These are phyloP conservation scores for Apogon talboti DNA, from an alignment of 2,797 vertebrate genomes.

Conservation along the genomic window DNA sequence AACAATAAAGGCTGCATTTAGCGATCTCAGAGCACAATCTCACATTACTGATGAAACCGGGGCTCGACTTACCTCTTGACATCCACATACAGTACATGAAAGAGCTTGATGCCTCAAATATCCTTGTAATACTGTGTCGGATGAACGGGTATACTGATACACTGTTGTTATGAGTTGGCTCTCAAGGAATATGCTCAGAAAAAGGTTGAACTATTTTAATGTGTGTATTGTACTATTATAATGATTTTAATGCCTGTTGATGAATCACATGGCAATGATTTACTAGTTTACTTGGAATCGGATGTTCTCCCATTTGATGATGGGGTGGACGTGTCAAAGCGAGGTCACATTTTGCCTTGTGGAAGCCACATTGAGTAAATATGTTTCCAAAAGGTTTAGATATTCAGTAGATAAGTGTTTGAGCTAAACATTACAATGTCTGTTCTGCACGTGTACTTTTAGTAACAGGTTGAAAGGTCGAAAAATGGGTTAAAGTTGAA, in stretches of 20 bases:
- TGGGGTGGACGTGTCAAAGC: constrained; percentile 20
- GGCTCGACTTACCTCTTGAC: constrained; percentile 58
- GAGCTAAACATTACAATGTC: constrained; percentile 17
- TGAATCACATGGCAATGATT: too few species aligned
- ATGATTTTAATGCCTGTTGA: too few species aligned
- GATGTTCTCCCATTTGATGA: constrained; percentile 12
- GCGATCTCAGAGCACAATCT: constrained; percentile 63
- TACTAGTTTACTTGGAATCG: background rate
- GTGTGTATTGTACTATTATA: too few species aligned
- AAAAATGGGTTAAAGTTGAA: too few species aligned
- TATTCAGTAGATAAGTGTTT: constrained; percentile 29
- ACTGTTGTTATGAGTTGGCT: constrained; percentile 7
- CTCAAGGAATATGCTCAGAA: background rate
- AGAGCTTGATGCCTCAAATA: constrained; percentile 28
- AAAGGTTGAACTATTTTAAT: too few species aligned
- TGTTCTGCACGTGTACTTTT: too few species aligned
- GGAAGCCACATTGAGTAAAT: constrained; percentile 36
- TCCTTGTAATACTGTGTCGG: constrained; percentile 30
- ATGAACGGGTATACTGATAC: constrained; percentile 10
- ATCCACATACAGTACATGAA: constrained; percentile 26
- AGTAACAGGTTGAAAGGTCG: too few species aligned
- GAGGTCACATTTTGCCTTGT: constrained; percentile 31
- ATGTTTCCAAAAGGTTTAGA: constrained; percentile 17
- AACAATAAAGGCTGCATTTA: constrained; percentile 66
- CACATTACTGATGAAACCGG: constrained; percentile 53